phyloP scores from a whole-genome alignment of 2,888 invertebrate genomes.

The Caenorhabditis sp. region DNA sequence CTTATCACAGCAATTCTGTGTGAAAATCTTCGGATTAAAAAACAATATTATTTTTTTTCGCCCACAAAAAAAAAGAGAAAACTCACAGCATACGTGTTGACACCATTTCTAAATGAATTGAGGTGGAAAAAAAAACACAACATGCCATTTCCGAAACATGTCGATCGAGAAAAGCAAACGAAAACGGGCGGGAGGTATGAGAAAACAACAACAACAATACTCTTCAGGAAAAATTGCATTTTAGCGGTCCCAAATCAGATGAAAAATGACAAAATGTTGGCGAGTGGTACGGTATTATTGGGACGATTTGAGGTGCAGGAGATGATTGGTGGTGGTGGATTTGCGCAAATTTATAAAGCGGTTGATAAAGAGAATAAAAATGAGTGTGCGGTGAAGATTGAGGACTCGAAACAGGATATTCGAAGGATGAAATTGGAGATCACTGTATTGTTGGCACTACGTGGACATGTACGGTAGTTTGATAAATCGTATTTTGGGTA shows the following conservation, averaged over 20 bases:
- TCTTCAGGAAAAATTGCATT: not conserved
- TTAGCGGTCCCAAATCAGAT: conserved; percentile 30
- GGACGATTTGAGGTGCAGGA: conserved; percentile 29
- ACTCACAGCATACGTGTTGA: not conserved
- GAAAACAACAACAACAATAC: too few species aligned
- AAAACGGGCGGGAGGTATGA: not conserved
- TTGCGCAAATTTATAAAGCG: conserved; percentile 41
- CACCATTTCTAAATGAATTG: not conserved
- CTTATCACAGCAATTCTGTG: too few species aligned
- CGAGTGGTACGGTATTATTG: conserved; percentile 23
- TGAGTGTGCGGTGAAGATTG: conserved; percentile 20
- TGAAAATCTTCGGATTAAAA: not conserved
- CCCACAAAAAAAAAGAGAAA: not conserved
- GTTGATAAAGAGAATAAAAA: conserved; percentile 3
- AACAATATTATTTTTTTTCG: not conserved
- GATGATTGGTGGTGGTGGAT: conserved; percentile 47
- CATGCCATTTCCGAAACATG: not conserved
- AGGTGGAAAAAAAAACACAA: not conserved
- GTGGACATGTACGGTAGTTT: conserved; percentile 21
- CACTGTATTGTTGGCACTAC: conserved; percentile 30
- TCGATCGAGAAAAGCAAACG: not conserved
- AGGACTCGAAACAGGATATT: conserved; percentile 9
- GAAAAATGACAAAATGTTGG: conserved; percentile 20
- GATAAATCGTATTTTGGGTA: too few species aligned
- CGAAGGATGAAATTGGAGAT: conserved; percentile 45